Conservation (phyloP, 1,140 invertebrate species). For the Saccostrea echinata region DNA sequence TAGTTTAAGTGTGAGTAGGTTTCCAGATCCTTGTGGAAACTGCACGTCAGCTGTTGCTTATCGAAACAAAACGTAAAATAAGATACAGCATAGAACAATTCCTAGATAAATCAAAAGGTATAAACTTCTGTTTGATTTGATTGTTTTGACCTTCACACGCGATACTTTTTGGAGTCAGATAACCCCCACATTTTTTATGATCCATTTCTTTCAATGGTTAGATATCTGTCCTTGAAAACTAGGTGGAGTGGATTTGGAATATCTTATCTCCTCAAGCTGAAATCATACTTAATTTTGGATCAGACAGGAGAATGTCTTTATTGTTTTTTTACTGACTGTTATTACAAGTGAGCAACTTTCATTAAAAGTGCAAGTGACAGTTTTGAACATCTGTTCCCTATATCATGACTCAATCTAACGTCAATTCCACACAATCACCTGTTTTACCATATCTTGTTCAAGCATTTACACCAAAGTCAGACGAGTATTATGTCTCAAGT, state of each 20-base stretch:
- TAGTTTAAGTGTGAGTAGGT: neutral
- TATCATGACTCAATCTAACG: neutral
- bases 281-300: neutral
- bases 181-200: neutral
- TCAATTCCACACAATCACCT: neutral
- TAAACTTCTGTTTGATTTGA: neutral
- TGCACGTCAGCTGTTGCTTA: neutral
- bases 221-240: neutral
- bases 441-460: neutral
- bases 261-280: neutral
- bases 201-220: neutral
- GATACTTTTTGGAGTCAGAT: neutral
- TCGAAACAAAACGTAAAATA: neutral
- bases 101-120: neutral
- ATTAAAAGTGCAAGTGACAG: slow-evolving; percentile 1
- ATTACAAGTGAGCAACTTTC: neutral
- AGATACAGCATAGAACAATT: neutral
- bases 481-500: neutral
- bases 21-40: neutral
- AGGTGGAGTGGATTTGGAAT: slow-evolving; percentile 5
- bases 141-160: slow-evolving; percentile 13
- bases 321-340: neutral
- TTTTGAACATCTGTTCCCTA: neutral
- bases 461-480: neutral
- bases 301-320: neutral